Conservation (phyloP, 2,888 invertebrate genomes). For the Zaprionus obscuricornis region DNA sequence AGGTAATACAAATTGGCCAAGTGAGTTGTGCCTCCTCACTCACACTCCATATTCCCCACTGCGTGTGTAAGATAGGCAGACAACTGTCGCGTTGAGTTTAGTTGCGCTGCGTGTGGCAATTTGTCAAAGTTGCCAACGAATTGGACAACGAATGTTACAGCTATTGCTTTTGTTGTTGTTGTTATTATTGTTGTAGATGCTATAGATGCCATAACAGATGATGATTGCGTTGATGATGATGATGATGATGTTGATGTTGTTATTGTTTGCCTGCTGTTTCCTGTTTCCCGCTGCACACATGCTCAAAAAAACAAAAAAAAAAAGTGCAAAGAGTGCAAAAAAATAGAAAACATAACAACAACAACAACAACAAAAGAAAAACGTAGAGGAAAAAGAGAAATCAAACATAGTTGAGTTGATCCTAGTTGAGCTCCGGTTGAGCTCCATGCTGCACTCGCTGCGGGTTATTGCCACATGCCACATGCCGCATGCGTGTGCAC, state of each 20-base stretch:
- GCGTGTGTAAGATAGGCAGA: no score
- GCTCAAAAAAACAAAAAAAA: constrained; percentile 12
- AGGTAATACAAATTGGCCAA: constrained; percentile 27
- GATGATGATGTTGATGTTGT: no score
- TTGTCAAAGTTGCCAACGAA: constrained; percentile 54
- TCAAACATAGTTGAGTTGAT: constrained; percentile 26
- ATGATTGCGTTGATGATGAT: constrained; percentile 12
- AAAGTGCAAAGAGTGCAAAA: constrained; percentile 38
- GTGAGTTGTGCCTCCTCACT: no score
- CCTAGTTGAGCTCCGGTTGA: background rate
- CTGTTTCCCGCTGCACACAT: no score
- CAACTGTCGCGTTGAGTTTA: constrained; percentile 17
- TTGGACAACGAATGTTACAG: constrained; percentile 11
- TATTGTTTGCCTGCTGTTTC: constrained; percentile 9
- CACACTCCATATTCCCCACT: constrained; percentile 25
- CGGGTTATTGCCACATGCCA: background rate
- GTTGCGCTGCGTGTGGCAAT: constrained; percentile 36
- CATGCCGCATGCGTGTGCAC: constrained; percentile 38
- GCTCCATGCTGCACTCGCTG: constrained; percentile 20
- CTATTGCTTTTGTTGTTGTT: background rate
- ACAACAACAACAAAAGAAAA: constrained; percentile 10
- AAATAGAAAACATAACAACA: constrained; percentile 23
- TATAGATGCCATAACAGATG: no score
- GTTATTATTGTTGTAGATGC: no score
- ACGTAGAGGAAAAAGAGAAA: background rate